These are phyloP conservation scores for Aix galericulata DNA, from an alignment of 2,113 vertebrate species.

Conservation along the genomic window DNA sequence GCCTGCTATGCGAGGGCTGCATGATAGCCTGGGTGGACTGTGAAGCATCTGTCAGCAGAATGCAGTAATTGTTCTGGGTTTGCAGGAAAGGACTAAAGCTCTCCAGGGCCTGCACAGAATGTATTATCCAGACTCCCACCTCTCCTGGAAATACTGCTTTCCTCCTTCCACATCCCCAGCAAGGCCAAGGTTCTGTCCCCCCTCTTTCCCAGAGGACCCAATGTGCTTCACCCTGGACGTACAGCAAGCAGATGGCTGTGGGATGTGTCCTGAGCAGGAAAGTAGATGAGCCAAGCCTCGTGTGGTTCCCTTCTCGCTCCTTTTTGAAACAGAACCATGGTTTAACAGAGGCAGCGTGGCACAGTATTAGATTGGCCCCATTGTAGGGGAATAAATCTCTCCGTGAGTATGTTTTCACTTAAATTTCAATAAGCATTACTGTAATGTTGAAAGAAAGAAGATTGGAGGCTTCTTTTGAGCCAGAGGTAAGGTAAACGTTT, in stretches of 20 bases:
- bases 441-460: not conserved
- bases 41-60: not conserved
- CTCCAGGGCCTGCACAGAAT: not conserved
- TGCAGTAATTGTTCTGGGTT: not conserved
- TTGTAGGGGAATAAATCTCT: not conserved
- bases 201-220: not conserved
- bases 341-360: not conserved
- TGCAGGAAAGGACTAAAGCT: not conserved
- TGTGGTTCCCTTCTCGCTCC: not conserved
- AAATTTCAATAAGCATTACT: not conserved
- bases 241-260: rapidly evolving
- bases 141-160: not conserved
- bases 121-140: not conserved
- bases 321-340: not conserved
- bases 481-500: rapidly evolving
- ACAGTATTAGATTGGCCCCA: rapidly evolving
- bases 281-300: not conserved
- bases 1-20: not conserved
- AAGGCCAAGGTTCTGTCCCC: not conserved
- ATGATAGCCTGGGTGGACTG: not conserved
- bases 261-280: not conserved
- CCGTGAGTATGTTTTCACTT: not conserved
- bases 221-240: not conserved
- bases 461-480: not conserved
- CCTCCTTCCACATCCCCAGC: not conserved